Percentiles rank a stretch among this genome's conserved stretches.
Evolutionary conservation across 2,888 invertebrate species (phyloP).

Genomic region (Pecten maximus): DNA sequence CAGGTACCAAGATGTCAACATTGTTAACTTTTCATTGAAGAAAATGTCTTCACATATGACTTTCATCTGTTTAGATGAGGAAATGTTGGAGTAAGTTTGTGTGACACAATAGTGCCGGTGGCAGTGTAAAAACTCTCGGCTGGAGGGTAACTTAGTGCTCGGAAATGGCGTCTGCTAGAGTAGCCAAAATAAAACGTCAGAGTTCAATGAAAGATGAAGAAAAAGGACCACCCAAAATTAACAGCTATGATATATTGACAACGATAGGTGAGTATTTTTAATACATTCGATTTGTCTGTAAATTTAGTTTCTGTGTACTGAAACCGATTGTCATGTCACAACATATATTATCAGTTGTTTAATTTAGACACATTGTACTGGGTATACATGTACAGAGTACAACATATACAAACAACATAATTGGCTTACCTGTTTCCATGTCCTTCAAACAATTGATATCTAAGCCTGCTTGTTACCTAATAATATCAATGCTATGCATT

Average conservation of each 20-base stretch:
- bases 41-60: not conserved
- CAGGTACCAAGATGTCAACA: slow-evolving; percentile 13
- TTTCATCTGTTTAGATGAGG: not conserved
- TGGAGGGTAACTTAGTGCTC: slow-evolving; percentile 15
- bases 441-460: no score
- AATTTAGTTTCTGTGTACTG: not conserved
- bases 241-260: slow-evolving; percentile 65
- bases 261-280: slow-evolving; percentile 61
- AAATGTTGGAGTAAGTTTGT: not conserved
- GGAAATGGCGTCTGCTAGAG: slow-evolving; percentile 71
- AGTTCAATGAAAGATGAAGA: slow-evolving; percentile 54
- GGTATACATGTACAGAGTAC: not conserved
- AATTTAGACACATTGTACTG: not conserved
- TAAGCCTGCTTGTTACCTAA: no score
- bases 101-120: not conserved
- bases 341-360: not conserved
- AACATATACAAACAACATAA: not conserved
- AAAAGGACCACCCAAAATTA: slow-evolving; percentile 56
- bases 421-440: not conserved
- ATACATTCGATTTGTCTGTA: not conserved
- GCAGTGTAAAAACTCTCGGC: not conserved
- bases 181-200: slow-evolving; percentile 68
- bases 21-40: not conserved
- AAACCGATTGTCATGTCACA: not conserved
- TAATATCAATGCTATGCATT: no score